Conservation (phyloP, 2,797 vertebrate genomes). For the Hoplostethus mediterraneus region DNA sequence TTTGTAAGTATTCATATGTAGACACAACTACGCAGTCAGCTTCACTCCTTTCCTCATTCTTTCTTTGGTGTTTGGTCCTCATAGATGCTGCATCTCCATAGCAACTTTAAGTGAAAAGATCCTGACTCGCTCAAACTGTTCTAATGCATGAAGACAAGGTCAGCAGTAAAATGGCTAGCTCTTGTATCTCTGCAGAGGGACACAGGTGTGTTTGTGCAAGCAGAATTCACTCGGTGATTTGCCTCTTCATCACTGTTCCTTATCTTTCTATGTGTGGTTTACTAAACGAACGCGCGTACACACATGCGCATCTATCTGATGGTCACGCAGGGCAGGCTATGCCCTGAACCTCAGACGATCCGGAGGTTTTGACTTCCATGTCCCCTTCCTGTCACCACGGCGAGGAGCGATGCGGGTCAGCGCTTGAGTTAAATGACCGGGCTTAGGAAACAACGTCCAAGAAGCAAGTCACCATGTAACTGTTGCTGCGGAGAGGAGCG, state of each 20-base stretch:
- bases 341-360: constrained; percentile 68
- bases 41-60: background rate
- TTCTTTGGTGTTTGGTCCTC: constrained; percentile 22
- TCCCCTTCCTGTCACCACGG: constrained; percentile 70
- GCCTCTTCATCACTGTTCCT: constrained; percentile 33
- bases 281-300: background rate
- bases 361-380: constrained; percentile 59
- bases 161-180: constrained; percentile 27
- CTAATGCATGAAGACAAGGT: constrained; percentile 20
- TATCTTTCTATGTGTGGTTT: constrained; percentile 3
- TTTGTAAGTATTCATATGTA: background rate
- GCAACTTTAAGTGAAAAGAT: constrained; percentile 22
- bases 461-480: constrained; percentile 76
- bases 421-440: constrained; percentile 87
- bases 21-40: background rate
- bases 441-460: constrained; percentile 76
- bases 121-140: constrained; percentile 11
- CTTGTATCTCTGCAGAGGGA: constrained; percentile 29
- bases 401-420: constrained; percentile 85
- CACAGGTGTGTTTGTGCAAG: constrained; percentile 42
- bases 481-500: constrained; percentile 50
- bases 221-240: constrained; percentile 21
- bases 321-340: constrained; percentile 33
- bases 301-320: background rate
- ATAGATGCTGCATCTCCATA: background rate